These are phyloP conservation scores for Sparidentex hasta DNA, from an alignment of 2,797 vertebrate genomes.

Conservation along the genomic window DNA sequence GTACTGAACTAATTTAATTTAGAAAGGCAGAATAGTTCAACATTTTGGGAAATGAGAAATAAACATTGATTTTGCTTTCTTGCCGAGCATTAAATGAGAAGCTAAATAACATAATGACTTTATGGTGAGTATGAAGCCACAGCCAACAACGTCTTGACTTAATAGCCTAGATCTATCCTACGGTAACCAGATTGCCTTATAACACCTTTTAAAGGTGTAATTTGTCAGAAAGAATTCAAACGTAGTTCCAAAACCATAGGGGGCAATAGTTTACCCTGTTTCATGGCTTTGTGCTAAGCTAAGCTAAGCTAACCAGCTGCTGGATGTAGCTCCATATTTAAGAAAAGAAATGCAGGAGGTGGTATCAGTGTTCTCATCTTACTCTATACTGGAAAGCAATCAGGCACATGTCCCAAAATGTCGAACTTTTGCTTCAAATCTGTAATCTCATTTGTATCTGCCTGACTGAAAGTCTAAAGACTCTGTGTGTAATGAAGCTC, in stretches of 20 bases:
- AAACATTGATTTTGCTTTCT: not conserved
- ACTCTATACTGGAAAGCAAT: not conserved
- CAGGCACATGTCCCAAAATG: not conserved
- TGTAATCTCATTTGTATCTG: not conserved
- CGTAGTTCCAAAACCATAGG: too few relatives aligned
- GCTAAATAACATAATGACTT: not conserved
- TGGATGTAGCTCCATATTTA: not conserved
- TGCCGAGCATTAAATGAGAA: not conserved
- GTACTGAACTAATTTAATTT: conserved; percentile 74
- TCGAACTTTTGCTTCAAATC: not conserved
- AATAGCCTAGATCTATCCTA: not conserved
- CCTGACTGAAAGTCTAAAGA: not conserved
- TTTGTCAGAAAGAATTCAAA: too few relatives aligned
- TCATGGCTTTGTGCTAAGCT: conserved; percentile 3
- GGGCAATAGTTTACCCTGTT: not conserved
- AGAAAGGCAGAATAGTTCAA: not conserved
- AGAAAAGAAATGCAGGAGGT: not conserved
- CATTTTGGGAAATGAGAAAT: not conserved
- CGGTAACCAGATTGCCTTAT: not conserved
- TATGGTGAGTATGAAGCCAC: not conserved
- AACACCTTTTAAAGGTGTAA: too few relatives aligned
- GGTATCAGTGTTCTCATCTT: not conserved
- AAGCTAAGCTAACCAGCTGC: not conserved
- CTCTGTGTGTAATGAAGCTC: not conserved
- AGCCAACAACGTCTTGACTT: not conserved